These are phyloP conservation scores for Eumacrocentrus americanus DNA, from an alignment of 2,888 invertebrate species.

Conservation along the genomic window DNA sequence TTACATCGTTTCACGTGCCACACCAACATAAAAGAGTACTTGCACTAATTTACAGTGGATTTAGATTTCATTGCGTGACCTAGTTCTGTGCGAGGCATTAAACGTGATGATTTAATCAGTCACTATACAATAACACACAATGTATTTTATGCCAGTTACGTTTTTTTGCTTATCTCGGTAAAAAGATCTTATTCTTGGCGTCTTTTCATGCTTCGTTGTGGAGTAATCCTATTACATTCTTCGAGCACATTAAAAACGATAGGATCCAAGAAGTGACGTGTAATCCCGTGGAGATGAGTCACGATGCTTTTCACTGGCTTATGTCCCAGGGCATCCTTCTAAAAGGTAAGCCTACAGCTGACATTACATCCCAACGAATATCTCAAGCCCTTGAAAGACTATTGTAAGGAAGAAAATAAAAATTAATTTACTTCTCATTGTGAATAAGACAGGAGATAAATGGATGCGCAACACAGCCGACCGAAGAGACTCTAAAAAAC, in stretches of 20 bases:
- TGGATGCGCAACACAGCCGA: no score
- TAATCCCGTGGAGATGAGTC: slow-evolving; percentile 6
- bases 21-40: background rate
- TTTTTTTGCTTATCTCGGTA: background rate
- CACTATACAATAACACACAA: background rate
- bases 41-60: background rate
- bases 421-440: no score
- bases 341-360: no score
- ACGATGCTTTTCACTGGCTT: background rate
- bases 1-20: background rate
- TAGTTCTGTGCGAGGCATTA: background rate
- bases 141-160: no score
- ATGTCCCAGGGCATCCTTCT: background rate
- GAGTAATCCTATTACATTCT: slow-evolving; percentile 18
- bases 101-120: background rate
- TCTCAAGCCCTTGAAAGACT: no score
- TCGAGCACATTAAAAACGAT: slow-evolving; percentile 13
- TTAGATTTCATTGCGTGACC: background rate
- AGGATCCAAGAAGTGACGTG: slow-evolving; percentile 15
- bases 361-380: no score
- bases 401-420: no score
- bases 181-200: background rate
- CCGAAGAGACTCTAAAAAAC: background rate
- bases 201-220: background rate
- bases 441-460: background rate